Evolutionary conservation across 2,113 vertebrate genomes (phyloP).

Genomic region (Dascyllus trimaculatus): DNA sequence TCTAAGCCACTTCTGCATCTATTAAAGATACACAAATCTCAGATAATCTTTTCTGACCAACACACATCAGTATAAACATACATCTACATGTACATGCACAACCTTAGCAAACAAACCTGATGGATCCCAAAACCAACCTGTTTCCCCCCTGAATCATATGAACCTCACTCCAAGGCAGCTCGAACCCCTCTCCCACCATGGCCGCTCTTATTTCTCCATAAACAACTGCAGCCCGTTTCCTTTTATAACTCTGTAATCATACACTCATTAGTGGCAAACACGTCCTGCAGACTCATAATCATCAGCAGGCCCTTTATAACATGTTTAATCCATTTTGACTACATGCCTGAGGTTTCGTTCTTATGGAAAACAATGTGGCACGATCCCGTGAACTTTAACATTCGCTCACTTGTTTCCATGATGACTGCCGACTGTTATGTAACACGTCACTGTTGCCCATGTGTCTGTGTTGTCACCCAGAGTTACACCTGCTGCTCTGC

Average conservation of each 20-base stretch:
- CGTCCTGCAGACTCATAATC: constrained; percentile 34
- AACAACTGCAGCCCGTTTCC: constrained; percentile 63
- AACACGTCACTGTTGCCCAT: constrained; percentile 1
- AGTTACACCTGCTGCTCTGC: constrained; percentile 19
- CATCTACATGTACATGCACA: not conserved
- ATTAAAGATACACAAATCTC: not conserved
- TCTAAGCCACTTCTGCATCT: not conserved
- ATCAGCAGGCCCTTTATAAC: constrained; percentile 21
- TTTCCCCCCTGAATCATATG: not conserved
- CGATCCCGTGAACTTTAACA: constrained; percentile 37
- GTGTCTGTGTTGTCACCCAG: constrained; percentile 3
- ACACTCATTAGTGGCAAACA: constrained; percentile 69
- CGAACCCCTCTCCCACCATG: constrained; percentile 7
- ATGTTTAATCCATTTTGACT: constrained; percentile 13
- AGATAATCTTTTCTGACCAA: not conserved
- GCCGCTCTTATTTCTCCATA: constrained; percentile 15
- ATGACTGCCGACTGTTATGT: constrained; percentile 52
- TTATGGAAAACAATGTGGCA: constrained; percentile 5
- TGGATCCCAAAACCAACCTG: not conserved
- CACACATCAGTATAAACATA: not conserved
- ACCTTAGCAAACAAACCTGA: not conserved
- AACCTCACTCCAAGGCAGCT: not conserved
- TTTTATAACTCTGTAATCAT: constrained; percentile 84
- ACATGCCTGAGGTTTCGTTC: not conserved
- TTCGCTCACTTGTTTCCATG: constrained; percentile 42